These are phyloP conservation scores for Sebastes matsubarae DNA, from an alignment of 2,797 vertebrate genomes.

Conservation along the genomic window DNA sequence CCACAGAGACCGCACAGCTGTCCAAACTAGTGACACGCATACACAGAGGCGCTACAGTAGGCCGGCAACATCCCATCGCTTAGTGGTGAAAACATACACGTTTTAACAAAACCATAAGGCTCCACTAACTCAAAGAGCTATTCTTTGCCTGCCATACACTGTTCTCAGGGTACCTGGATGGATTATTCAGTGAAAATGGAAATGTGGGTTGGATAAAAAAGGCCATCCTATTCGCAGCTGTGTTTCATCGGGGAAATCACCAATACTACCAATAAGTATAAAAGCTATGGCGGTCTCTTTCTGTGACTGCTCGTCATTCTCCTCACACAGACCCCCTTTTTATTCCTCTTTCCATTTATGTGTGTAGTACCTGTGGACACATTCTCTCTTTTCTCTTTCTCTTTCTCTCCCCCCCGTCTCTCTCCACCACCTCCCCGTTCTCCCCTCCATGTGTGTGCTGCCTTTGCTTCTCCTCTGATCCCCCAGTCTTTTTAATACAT, in stretches of 20 bases:
- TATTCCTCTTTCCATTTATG: slow-evolving; percentile 8
- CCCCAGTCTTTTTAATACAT: slow-evolving; percentile 79
- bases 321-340: not conserved
- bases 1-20: not conserved
- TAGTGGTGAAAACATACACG: not conserved
- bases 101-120: slow-evolving; percentile 28
- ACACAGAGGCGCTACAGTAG: not conserved
- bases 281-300: slow-evolving; percentile 34
- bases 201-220: slow-evolving; percentile 60
- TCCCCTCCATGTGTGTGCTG: slow-evolving; percentile 39
- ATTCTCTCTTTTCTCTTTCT: not conserved
- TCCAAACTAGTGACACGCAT: not conserved
- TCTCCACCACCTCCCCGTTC: slow-evolving; percentile 7
- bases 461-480: slow-evolving; percentile 68
- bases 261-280: slow-evolving; percentile 56
- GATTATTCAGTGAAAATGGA: slow-evolving; percentile 57
- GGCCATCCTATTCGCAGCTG: slow-evolving; percentile 53
- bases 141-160: slow-evolving; percentile 6
- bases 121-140: slow-evolving; percentile 12
- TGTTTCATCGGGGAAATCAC: slow-evolving; percentile 64
- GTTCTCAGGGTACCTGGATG: slow-evolving; percentile 27
- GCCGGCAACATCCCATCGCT: not conserved
- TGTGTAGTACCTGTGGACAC: slow-evolving; percentile 30
- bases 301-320: slow-evolving; percentile 14
- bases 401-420: not conserved